Evolutionary conservation across 92 coral and sea anemone genomes (phyloP).

Genomic region (Umimayanthus chanpuru): DNA sequence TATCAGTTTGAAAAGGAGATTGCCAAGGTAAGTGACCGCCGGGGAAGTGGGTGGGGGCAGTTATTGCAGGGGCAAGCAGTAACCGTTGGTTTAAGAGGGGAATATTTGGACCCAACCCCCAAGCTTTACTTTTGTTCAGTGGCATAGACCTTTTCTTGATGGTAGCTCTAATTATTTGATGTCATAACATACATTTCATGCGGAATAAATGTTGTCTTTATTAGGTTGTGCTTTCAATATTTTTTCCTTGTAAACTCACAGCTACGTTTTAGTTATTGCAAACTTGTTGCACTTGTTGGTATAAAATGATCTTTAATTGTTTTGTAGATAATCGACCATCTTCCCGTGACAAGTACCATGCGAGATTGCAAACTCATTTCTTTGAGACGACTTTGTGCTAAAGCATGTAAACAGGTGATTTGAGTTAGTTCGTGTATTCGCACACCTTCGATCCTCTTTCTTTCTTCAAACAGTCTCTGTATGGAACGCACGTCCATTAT

Average conservation of each 20-base stretch:
- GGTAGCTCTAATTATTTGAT: too few relatives aligned
- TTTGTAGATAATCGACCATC: background rate
- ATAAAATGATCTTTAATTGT: background rate
- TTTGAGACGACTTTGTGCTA: conserved; percentile 6
- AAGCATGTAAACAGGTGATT: conserved; percentile 28
- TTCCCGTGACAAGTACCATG: background rate
- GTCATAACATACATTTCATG: too few relatives aligned
- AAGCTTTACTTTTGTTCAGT: too few relatives aligned
- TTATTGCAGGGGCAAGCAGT: too few relatives aligned
- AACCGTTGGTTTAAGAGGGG: too few relatives aligned
- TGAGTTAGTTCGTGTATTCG: background rate
- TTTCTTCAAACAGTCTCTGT: too few relatives aligned
- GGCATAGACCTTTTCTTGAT: too few relatives aligned
- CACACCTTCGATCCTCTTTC: too few relatives aligned
- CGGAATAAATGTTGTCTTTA: background rate
- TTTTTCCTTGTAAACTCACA: too few relatives aligned
- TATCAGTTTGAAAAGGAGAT: conserved; percentile 45
- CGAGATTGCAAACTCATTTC: conserved; percentile 26
- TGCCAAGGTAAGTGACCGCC: conserved; percentile 39
- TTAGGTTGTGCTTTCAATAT: background rate
- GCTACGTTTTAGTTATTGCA: background rate
- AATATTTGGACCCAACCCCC: too few relatives aligned
- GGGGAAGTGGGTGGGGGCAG: background rate
- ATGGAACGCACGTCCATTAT: too few relatives aligned
- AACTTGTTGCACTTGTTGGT: background rate